Base-by-base conservation (phyloP, 1,140 invertebrate species). In the Thaumetopoea pityocampa region DNA sequence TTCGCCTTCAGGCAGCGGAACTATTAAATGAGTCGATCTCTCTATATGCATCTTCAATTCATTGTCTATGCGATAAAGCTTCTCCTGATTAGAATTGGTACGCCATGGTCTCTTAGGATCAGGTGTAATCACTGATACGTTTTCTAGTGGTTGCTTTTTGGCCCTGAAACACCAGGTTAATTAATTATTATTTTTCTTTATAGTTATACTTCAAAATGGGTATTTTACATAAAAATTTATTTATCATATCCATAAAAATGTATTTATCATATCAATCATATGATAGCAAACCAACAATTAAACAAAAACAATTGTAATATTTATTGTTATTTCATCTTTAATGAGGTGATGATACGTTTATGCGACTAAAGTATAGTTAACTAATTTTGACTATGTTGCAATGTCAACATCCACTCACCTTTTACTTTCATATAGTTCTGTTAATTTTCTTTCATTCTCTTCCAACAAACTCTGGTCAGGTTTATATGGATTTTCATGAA, bases 91-190 rank as follows among this genome's bases (percentile, higher is more conserved):
- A 0, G 73, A 67, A 33, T 82, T 50, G 1, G 67, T 76, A 0
- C 78, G 62, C 78, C 78, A 82, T 0, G 76, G 69, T 34, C 67
- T 60, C 18, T 73, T 79, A 0, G 64, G 59, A 36, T 82, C 74
- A 2, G 46, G 8, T 5, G 4, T 29, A 6, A 24, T 40, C 8
- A 52, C 2, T 12, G 19, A 14, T 2, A 38, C 1, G 10, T 28
- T 46, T 7, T 53, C 44, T 7, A 41, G 4, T n/a, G 10, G 20
- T 32, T 40, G 29, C 34, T 63, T 67, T 33, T 60, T 71, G 0
- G 16, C 33, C 11, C 68, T 74, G 41, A 8, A 57, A 67, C 28
- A 11, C n/a, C n/a, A n/a, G n/a, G n/a, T n/a, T n/a, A n/a, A n/a
- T n/a, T n/a, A n/a, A n/a, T n/a, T n/a, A n/a, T n/a, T n/a, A n/a